Conservation (phyloP, 2,797 vertebrate species). For the Jordanella pulchra region DNA sequence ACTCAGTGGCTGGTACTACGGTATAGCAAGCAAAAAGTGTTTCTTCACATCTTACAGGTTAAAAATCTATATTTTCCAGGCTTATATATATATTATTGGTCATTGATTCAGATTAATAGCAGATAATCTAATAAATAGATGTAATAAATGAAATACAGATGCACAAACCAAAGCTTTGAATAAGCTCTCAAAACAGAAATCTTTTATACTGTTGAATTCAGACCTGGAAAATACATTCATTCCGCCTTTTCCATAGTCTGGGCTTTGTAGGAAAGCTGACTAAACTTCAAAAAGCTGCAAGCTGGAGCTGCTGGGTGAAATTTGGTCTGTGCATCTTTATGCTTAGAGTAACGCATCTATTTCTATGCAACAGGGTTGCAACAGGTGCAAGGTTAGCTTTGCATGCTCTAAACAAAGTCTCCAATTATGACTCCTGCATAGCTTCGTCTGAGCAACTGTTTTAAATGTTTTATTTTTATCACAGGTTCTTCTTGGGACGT, state of each 20-base stretch:
- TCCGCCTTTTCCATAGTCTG: too few relatives aligned
- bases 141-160: background rate
- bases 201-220: too few relatives aligned
- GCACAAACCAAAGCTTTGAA: too few relatives aligned
- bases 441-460: background rate
- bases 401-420: background rate
- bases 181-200: too few relatives aligned
- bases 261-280: too few relatives aligned
- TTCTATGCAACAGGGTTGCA: slow-evolving; percentile 1
- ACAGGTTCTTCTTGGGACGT: slow-evolving; percentile 6
- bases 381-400: background rate
- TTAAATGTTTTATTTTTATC: slow-evolving; percentile 16
- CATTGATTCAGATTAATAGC: background rate
- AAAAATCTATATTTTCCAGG: background rate
- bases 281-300: too few relatives aligned
- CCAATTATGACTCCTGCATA: background rate
- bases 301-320: too few relatives aligned
- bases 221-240: too few relatives aligned
- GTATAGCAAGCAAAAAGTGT: background rate
- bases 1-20: background rate
- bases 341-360: too few relatives aligned
- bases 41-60: background rate
- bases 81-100: background rate
- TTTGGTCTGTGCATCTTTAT: too few relatives aligned
- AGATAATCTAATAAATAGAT: background rate